Conservation (phyloP, 1,140 invertebrate genomes). For the Ooceraea biroi region DNA sequence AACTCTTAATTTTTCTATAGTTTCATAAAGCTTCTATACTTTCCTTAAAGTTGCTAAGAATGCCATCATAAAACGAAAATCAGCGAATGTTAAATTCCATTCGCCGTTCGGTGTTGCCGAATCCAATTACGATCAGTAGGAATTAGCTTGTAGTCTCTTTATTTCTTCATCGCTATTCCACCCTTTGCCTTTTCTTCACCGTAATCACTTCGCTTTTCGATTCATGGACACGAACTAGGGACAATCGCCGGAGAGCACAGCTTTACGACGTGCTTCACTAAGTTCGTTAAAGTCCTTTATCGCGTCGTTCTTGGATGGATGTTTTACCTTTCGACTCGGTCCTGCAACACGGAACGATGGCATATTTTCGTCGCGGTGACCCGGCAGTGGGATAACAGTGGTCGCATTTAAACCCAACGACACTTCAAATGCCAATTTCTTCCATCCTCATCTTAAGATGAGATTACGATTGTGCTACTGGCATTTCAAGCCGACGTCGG, state of each 20-base stretch:
- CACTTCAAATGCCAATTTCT: conserved; percentile 72
- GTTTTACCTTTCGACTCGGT: conserved; percentile 46
- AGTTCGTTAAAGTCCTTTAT: conserved; percentile 72
- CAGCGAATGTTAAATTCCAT: conserved; percentile 46
- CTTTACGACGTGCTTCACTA: conserved; percentile 70
- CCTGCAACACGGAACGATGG: conserved; percentile 12
- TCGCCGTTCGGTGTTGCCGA: conserved; percentile 34
- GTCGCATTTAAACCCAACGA: conserved; percentile 61
- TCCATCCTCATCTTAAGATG: conserved; percentile 66
- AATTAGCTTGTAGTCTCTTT: conserved; percentile 52
- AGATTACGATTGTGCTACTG: conserved; percentile 65
- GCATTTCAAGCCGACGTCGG: conserved; percentile 53
- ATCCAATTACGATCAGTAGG: conserved; percentile 59
- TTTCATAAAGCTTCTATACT: background rate
- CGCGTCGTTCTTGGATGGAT: conserved; percentile 42
- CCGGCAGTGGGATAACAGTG: conserved; percentile 12
- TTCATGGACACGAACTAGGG: conserved; percentile 52
- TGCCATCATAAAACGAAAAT: conserved; percentile 43
- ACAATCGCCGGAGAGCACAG: conserved; percentile 64
- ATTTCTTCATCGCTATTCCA: conserved; percentile 49
- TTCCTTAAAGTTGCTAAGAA: background rate
- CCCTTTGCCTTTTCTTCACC: conserved; percentile 34
- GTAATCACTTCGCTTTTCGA: conserved; percentile 60
- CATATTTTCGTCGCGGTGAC: conserved; percentile 35
- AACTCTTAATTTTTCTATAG: conserved; percentile 29